A percentile compares a stretch with the other conserved stretches of the same genome.
Conservation (phyloP, 2,797 vertebrate species). For the Hydrophis major region DNA sequence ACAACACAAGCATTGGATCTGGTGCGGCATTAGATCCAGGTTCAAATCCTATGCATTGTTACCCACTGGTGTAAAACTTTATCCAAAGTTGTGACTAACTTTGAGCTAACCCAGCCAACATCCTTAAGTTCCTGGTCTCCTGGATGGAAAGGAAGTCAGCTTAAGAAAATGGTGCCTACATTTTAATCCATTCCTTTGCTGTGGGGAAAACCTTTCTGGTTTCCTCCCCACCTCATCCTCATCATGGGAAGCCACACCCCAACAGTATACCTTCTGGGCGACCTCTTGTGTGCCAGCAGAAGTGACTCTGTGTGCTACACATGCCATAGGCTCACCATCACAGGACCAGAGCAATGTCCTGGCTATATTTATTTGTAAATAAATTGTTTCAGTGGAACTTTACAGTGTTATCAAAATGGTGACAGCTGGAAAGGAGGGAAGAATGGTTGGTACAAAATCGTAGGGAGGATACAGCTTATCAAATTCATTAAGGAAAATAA, state of each 20-base stretch:
- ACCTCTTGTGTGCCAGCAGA: too few species aligned
- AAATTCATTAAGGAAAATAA: neutral
- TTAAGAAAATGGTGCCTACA: neutral
- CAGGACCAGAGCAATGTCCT: neutral
- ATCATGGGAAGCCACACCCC: neutral
- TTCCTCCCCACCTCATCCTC: neutral
- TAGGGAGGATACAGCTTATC: neutral
- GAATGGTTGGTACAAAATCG: neutral
- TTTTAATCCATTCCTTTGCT: neutral
- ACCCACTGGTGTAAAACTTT: neutral
- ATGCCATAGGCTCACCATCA: too few species aligned
- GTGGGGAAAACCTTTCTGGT: neutral
- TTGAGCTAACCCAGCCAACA: neutral
- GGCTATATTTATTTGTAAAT: neutral
- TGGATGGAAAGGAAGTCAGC: neutral
- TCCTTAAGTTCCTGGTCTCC: neutral
- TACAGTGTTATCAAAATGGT: neutral
- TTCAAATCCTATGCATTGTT: neutral
- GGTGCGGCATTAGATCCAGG: neutral
- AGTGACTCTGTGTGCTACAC: too few species aligned
- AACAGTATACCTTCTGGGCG: neutral
- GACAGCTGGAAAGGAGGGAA: neutral
- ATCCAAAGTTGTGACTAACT: neutral
- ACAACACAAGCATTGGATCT: neutral
- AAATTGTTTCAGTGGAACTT: neutral